These are phyloP conservation scores for western clawed frog (Xenopus tropicalis) DNA, from an alignment of 2,113 vertebrate genomes.

Conservation along the genomic window UCB_Xtro_10.0 CM004446.2:83584001-83584500, in stretches of 20 bases:
- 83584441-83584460: not conserved
- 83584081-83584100: constrained; percentile 50
- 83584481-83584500: not conserved
- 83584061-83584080: not conserved
- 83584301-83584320: constrained; percentile 50
- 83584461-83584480: not conserved
- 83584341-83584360: constrained; percentile 47
- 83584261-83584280: constrained; percentile 54
- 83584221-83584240: constrained; percentile 21
- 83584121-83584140: constrained; percentile 6
- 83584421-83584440: constrained; percentile 28
- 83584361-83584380: constrained; percentile 49
- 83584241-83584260: constrained; percentile 46
- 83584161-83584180: constrained; percentile 45
- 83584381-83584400: constrained; percentile 59
- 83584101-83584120: constrained; percentile 24
- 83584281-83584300: constrained; percentile 50
- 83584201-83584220: constrained; percentile 36
- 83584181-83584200: constrained; percentile 41
- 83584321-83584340: constrained; percentile 51
- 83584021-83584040: constrained; percentile 41
- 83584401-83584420: constrained; percentile 45
- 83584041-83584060: constrained; percentile 15
- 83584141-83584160: constrained; percentile 17
- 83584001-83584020: constrained; percentile 13